These are phyloP conservation scores for Xylocopa sonorina DNA, from an alignment of 1,140 invertebrate species.

Conservation along the genomic window DNA sequence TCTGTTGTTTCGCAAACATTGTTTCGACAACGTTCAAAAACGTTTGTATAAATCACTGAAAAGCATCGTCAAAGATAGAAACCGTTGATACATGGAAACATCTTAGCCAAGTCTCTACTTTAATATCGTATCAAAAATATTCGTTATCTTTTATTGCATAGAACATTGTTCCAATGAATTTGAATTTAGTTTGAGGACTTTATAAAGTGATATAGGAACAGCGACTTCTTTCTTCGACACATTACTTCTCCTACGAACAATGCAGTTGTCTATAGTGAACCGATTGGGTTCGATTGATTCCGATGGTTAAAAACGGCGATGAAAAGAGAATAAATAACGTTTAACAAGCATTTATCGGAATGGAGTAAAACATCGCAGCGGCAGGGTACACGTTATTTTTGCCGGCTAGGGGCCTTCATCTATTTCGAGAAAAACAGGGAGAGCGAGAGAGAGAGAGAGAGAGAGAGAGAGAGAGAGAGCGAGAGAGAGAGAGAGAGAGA, in stretches of 20 bases:
- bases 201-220: slow-evolving; percentile 2
- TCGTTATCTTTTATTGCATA: not conserved
- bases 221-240: not conserved
- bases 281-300: too few species aligned
- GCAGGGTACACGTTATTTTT: slow-evolving; percentile 75
- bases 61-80: not conserved
- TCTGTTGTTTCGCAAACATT: not conserved
- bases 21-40: slow-evolving; percentile 11
- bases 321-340: not conserved
- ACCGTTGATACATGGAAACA: not conserved
- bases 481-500: too few species aligned
- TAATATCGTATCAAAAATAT: slow-evolving; percentile 6
- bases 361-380: slow-evolving; percentile 10
- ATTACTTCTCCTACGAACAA: not conserved
- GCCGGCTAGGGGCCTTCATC: slow-evolving; percentile 78
- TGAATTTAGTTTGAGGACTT: slow-evolving; percentile 58
- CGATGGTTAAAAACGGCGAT: too few species aligned
- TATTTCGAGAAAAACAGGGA: slow-evolving; percentile 77
- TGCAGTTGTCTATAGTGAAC: too few species aligned
- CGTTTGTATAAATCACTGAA: not conserved
- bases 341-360: slow-evolving; percentile 7
- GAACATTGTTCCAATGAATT: slow-evolving; percentile 48
- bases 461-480: too few species aligned
- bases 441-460: too few species aligned
- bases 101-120: too few species aligned